Conservation (phyloP, 2,797 vertebrate genomes). For the Phrynocephalus vlangalii region DNA sequence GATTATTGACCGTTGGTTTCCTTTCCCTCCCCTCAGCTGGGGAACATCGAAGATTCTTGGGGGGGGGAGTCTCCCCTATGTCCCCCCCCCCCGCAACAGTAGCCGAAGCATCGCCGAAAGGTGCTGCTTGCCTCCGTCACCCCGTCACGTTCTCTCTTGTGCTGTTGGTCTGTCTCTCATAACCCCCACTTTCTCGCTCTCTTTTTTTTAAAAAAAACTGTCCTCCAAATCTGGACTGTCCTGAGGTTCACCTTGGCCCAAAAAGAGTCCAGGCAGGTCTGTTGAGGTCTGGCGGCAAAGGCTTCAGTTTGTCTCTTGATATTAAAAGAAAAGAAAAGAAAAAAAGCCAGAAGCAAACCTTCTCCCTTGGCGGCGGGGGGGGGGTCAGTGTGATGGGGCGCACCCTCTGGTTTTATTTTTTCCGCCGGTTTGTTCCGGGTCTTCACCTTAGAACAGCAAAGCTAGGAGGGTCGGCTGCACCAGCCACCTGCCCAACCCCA, state of each 20-base stretch:
- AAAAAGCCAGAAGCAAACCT: neutral
- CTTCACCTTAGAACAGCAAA: too few relatives aligned
- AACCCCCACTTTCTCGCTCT: neutral
- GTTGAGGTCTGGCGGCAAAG: neutral
- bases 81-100: too few relatives aligned
- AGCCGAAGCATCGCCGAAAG: neutral
- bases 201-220: neutral
- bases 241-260: neutral
- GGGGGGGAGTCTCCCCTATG: too few relatives aligned
- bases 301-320: neutral
- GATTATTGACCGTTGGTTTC: neutral
- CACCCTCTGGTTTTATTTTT: neutral
- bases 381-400: neutral
- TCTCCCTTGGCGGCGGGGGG: too few relatives aligned
- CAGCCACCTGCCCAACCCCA: neutral
- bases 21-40: neutral
- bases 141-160: neutral
- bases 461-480: neutral
- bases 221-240: neutral
- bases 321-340: neutral
- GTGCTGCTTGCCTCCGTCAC: neutral
- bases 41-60: neutral
- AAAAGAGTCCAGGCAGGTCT: neutral
- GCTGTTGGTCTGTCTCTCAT: neutral
- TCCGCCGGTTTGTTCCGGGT: neutral